Base-by-base conservation (phyloP, 2,888 invertebrate genomes). In the Auanema sp. region DNA sequence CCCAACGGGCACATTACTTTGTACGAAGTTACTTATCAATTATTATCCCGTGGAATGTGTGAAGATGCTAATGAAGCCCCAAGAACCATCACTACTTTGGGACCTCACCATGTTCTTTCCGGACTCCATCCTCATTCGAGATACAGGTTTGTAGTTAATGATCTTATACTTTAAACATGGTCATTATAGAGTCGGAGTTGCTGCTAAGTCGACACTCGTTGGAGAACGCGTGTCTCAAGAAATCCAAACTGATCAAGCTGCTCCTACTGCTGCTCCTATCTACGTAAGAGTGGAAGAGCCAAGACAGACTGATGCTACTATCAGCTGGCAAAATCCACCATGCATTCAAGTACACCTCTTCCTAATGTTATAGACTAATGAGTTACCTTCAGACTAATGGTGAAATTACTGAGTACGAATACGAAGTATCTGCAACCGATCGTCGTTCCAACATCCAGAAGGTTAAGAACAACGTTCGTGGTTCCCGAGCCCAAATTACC, bases 11-110 rank as follows among this genome's bases (percentile, higher is more conserved):
- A 71, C 23, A 77, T 83, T 55, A 75, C 76, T 10, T 75, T 75
- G 21, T 83, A 83, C 61, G 83, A 84, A 58, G 79, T 83, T 64
- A 81, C 81, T 47, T 83, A 83, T 62, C 83, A 84, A 64, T 75
- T 83, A 18, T 21, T 64, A 51, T 61, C 11, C 68, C 72, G 79
- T 44, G 81, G 81, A 51, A 76, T 81, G 73, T 83, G 83, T 65
- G 79, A 77, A 43, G 78, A 83, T 56, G 69, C 61, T 12, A 65
- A 71, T 14, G 83, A 80, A 21, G 71, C 65, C 6, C 78, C 75
- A 14, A 54, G 76, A 21, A 81, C 79, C 1, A 73, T 80, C 43
- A 68, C 65, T 14, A 73, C 75, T 47, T 69, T 69, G 40, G 72
- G 74, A n/a, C 76, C 82, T 18, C 66, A 73, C 21, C 79, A 77